Conservation (phyloP, 2,797 vertebrate species). For the Gobio occitaniae region DNA sequence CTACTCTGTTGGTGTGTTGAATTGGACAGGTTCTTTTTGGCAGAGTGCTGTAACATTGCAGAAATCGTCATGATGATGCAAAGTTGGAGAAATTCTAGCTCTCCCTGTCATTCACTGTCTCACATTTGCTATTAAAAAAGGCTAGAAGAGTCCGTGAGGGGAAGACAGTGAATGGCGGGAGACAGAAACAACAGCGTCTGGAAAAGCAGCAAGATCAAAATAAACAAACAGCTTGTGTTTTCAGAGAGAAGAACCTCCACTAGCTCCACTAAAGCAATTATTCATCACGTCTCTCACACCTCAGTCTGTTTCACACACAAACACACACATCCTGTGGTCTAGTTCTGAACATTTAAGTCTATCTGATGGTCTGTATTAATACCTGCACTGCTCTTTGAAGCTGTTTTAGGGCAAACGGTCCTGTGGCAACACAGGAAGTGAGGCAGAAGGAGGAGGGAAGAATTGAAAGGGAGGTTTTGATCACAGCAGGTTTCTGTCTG, state of each 20-base stretch:
- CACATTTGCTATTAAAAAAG: background rate
- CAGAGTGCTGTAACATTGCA: background rate
- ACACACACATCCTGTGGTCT: slow-evolving; percentile 12
- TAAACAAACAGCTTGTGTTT: slow-evolving; percentile 10
- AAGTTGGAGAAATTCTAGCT: background rate
- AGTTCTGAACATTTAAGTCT: background rate
- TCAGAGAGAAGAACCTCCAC: background rate
- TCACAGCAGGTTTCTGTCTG: slow-evolving; percentile 15
- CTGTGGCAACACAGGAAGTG: background rate
- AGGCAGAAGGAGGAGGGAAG: background rate
- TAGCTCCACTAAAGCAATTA: slow-evolving; percentile 18
- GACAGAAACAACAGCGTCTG: background rate
- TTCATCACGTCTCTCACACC: slow-evolving; percentile 17
- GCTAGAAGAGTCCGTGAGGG: background rate
- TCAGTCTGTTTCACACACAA: background rate
- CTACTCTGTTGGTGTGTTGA: background rate
- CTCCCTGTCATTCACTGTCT: background rate
- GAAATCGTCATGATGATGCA: slow-evolving; percentile 7
- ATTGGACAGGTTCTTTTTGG: background rate
- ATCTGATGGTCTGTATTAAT: background rate
- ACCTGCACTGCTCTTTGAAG: background rate
- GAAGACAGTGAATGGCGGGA: background rate
- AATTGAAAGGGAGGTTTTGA: background rate
- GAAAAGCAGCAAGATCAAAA: background rate
- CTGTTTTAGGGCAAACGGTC: background rate